phyloP scores from a whole-genome alignment of 1,140 invertebrate species.

The Lanistes nyassanus region DNA sequence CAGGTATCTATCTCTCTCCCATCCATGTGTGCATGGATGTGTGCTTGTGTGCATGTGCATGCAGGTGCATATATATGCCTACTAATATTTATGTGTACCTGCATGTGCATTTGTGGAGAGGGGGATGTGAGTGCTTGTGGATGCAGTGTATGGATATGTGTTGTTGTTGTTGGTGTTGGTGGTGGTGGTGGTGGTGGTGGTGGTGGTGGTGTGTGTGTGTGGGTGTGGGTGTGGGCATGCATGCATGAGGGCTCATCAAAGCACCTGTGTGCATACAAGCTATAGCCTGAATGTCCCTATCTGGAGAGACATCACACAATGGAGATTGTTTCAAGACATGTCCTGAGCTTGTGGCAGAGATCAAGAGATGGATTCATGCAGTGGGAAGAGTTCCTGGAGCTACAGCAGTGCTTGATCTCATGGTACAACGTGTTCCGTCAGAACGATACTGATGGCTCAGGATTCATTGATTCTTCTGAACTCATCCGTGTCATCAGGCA shows the following conservation, averaged over 20 bases:
- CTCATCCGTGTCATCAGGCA: conserved; percentile 45
- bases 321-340: not conserved
- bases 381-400: conserved; percentile 57
- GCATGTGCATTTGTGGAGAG: too few species aligned
- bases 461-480: conserved; percentile 56
- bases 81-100: too few species aligned
- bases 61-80: too few species aligned
- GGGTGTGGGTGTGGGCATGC: not conserved
- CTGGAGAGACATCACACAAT: not conserved
- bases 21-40: not conserved
- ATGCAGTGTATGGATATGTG: too few species aligned
- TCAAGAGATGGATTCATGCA: conserved; percentile 62
- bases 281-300: not conserved
- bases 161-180: too few species aligned
- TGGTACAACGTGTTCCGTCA: conserved; percentile 54
- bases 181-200: too few species aligned
- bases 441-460: conserved; percentile 50
- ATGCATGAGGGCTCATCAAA: too few species aligned
- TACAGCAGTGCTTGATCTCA: conserved; percentile 56
- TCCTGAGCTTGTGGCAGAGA: conserved; percentile 41
- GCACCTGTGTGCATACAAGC: too few species aligned
- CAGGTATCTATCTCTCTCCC: not conserved
- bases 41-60: too few species aligned
- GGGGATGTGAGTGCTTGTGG: too few species aligned
- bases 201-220: too few species aligned